Conservation (phyloP, 2,797 vertebrate species). For the Sylvilagus floridanus region DNA sequence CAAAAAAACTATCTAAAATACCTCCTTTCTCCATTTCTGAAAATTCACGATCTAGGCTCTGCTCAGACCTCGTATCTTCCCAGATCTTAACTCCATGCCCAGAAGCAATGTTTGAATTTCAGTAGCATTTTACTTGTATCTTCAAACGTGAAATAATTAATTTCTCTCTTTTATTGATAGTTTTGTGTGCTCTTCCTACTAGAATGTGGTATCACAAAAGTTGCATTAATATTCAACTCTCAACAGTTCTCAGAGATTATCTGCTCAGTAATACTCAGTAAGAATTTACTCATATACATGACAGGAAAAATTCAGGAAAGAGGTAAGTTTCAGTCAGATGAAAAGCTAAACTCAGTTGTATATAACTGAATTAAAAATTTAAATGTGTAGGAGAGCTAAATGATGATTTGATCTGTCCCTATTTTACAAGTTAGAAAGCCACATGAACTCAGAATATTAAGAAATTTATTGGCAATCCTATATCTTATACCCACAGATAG, state of each 20-base stretch:
- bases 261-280: not conserved
- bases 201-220: not conserved
- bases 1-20: not conserved
- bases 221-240: not conserved
- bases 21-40: not conserved
- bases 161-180: not conserved
- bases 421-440: slow-evolving; percentile 37
- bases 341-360: not conserved
- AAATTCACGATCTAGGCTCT: not conserved
- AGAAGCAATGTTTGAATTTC: not conserved
- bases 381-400: not conserved
- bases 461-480: not conserved
- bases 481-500: not conserved
- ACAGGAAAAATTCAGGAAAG: slow-evolving; percentile 8
- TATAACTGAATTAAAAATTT: slow-evolving; percentile 5
- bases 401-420: not conserved
- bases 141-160: not conserved
- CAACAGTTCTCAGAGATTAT: not conserved
- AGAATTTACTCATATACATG: not conserved
- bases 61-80: not conserved
- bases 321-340: not conserved
- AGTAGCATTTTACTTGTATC: not conserved
- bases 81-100: not conserved
- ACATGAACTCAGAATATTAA: not conserved
- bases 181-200: not conserved